Evolutionary conservation across 1,140 invertebrate genomes (phyloP).

Genomic region (Bombus haemorrhoidalis): DNA sequence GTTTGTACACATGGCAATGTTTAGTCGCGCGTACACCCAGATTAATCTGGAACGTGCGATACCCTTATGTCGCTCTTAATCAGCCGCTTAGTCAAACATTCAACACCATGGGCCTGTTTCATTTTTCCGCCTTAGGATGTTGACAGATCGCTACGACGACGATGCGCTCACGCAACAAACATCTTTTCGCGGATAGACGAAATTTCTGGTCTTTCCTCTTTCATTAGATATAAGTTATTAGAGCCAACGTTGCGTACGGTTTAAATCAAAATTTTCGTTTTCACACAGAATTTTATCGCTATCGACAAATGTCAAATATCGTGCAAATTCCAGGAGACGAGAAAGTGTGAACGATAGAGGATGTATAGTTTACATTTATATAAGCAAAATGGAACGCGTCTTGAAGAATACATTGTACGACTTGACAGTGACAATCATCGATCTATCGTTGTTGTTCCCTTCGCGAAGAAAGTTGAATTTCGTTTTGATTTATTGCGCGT

Average conservation of each 20-base stretch:
- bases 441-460: not conserved
- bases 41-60: conserved; percentile 64
- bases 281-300: not conserved
- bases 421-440: not conserved
- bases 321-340: not conserved
- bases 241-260: not conserved
- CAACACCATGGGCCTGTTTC: conserved; percentile 5
- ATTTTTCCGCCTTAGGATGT: conserved; percentile 22
- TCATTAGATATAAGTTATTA: too few relatives aligned
- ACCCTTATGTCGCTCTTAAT: conserved; percentile 51
- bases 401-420: not conserved
- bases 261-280: not conserved
- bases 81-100: conserved; percentile 45
- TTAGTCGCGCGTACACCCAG: conserved; percentile 66
- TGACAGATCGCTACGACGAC: not conserved
- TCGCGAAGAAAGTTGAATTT: not conserved
- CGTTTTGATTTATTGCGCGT: conserved; percentile 15
- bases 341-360: too few relatives aligned
- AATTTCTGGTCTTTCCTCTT: too few relatives aligned
- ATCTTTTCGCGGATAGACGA: not conserved
- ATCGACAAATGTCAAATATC: too few relatives aligned
- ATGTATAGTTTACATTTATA: not conserved
- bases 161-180: not conserved
- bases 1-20: conserved; percentile 72
- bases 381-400: not conserved